These are phyloP conservation scores for Tipula confusa DNA, from an alignment of 2,888 invertebrate genomes.

Conservation along the genomic window DNA sequence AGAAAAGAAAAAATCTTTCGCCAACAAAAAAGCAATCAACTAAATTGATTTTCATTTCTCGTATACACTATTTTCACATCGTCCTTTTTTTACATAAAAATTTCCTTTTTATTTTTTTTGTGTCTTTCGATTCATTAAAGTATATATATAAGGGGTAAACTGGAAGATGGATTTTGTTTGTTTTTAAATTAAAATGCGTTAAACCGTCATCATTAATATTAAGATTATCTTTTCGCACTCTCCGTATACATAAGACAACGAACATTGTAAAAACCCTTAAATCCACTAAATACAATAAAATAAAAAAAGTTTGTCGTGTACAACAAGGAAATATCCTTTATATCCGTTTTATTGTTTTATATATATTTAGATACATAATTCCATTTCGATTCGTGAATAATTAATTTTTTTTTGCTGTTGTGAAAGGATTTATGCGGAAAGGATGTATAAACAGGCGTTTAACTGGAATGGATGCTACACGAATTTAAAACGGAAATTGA, in stretches of 20 bases:
- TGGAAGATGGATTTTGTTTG: not conserved
- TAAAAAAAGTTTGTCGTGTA: conserved; percentile 15
- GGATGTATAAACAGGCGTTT: not conserved
- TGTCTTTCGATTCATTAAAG: not conserved
- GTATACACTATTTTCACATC: not conserved
- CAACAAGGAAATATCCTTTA: conserved; percentile 14
- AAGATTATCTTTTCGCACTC: conserved; percentile 26
- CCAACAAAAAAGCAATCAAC: not conserved
- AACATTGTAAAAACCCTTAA: conserved; percentile 25
- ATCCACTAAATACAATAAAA: not conserved
- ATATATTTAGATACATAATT: not conserved
- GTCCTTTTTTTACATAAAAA: not conserved
- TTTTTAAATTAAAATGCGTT: conserved; percentile 30
- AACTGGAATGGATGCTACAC: not conserved
- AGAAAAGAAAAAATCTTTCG: not conserved
- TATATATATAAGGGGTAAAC: too few species aligned
- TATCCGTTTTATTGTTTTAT: not conserved
- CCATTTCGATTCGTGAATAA: conserved; percentile 25
- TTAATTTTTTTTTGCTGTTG: not conserved
- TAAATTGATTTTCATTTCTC: conserved; percentile 29
- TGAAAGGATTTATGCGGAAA: not conserved
- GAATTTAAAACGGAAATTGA: not conserved
- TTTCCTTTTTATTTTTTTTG: too few species aligned
- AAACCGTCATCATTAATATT: conserved; percentile 30
- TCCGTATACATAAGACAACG: not conserved